phyloP scores from a whole-genome alignment of 2,113 vertebrate species.

The Melanostigma gelatinosum region DNA sequence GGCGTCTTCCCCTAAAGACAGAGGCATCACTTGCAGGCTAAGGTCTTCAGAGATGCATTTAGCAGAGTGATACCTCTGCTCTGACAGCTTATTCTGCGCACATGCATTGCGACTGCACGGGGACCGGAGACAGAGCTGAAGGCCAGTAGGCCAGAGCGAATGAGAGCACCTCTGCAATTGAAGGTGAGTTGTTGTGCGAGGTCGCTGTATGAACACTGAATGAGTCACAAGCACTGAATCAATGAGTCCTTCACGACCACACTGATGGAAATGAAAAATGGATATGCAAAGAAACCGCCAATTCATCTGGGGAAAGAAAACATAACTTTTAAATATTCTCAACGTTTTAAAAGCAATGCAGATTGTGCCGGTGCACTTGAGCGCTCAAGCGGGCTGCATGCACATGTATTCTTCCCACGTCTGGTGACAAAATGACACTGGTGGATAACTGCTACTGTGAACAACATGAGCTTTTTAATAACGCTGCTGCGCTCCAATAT shows the following conservation, averaged over 20 bases:
- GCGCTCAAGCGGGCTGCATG: slow-evolving; percentile 25
- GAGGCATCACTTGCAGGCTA: slow-evolving; percentile 59
- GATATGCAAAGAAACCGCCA: slow-evolving; percentile 38
- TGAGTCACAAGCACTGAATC: slow-evolving; percentile 57
- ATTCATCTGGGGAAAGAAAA: not conserved
- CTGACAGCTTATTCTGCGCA: slow-evolving; percentile 71
- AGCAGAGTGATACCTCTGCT: slow-evolving; percentile 61
- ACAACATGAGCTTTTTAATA: slow-evolving; percentile 62
- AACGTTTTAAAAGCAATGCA: slow-evolving; percentile 49
- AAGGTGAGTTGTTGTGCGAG: slow-evolving; percentile 62
- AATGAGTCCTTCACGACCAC: slow-evolving; percentile 29
- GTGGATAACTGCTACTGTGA: slow-evolving; percentile 36
- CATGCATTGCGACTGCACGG: slow-evolving; percentile 51
- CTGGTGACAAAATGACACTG: slow-evolving; percentile 25
- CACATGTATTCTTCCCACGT: slow-evolving; percentile 36
- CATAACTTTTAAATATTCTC: slow-evolving; percentile 11
- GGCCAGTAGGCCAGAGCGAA: slow-evolving; percentile 60
- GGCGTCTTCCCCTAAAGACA: slow-evolving; percentile 46
- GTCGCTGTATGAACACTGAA: slow-evolving; percentile 72
- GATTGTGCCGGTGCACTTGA: slow-evolving; percentile 40
- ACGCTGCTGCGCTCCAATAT: slow-evolving; percentile 63
- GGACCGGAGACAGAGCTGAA: slow-evolving; percentile 50
- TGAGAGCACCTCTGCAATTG: slow-evolving; percentile 55
- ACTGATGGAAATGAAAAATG: slow-evolving; percentile 49
- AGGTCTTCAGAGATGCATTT: slow-evolving; percentile 65